phyloP scores from a whole-genome alignment of 2,797 vertebrate species.

The Liparis tanakae region DNA sequence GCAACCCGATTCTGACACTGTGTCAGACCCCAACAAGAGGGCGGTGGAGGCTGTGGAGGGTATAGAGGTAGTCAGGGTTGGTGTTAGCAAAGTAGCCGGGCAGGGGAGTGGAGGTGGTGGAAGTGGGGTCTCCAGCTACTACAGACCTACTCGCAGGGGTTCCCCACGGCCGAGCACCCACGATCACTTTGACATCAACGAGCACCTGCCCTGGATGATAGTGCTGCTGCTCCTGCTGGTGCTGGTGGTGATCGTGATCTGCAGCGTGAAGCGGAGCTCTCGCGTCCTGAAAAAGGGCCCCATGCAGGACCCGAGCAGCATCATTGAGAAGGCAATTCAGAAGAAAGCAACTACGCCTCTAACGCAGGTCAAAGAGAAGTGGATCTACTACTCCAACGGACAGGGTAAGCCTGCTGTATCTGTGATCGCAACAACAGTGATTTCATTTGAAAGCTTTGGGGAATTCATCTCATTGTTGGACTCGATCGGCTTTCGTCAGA shows the following conservation, averaged over 20 bases:
- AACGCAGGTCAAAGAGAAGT: conserved; percentile 90
- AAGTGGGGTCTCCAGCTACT: conserved; percentile 57
- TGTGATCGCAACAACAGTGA: neutral
- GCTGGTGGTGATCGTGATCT: conserved; percentile 94
- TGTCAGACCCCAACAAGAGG: conserved; percentile 65
- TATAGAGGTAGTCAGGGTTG: conserved; percentile 65
- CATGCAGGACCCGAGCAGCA: conserved; percentile 93
- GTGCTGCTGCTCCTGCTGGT: conserved; percentile 93
- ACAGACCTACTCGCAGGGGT: conserved; percentile 87
- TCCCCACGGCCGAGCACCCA: conserved; percentile 85
- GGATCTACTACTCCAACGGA: conserved; percentile 95
- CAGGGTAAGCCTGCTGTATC: conserved; percentile 86
- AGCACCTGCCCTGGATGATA: conserved; percentile 98
- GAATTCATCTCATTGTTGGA: too few relatives aligned
- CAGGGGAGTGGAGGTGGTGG: conserved; percentile 39
- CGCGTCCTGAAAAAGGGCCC: conserved; percentile 94
- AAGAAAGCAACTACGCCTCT: conserved; percentile 86
- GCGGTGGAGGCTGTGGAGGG: conserved; percentile 77
- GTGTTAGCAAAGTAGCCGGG: conserved; percentile 41
- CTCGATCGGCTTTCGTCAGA: too few relatives aligned
- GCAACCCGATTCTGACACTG: conserved; percentile 33
- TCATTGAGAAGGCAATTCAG: conserved; percentile 93
- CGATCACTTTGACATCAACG: conserved; percentile 96
- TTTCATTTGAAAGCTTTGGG: neutral
- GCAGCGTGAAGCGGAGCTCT: conserved; percentile 94